phyloP scores from a whole-genome alignment of 2,113 vertebrate species.

The Oceanodroma tethys region DNA sequence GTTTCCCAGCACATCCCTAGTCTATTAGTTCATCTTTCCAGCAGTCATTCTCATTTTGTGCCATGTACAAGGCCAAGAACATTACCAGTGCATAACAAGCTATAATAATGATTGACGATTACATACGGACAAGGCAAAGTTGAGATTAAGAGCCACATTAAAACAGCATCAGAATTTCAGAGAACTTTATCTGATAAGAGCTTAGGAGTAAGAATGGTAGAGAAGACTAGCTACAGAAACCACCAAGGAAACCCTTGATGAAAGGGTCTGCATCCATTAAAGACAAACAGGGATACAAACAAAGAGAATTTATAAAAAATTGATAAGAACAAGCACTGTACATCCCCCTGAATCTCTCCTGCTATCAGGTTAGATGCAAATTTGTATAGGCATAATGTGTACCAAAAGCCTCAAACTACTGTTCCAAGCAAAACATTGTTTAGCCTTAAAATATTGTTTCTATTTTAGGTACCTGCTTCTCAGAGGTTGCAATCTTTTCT shows the following conservation, averaged over 20 bases:
- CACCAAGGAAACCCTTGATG: neutral
- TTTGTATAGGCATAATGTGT: neutral
- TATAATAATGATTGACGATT: constrained; percentile 36
- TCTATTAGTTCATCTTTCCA: constrained; percentile 23
- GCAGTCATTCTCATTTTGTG: constrained; percentile 17
- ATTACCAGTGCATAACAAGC: constrained; percentile 17
- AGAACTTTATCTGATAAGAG: neutral
- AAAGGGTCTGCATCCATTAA: neutral
- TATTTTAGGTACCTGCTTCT: neutral
- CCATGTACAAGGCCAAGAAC: constrained; percentile 22
- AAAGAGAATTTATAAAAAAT: neutral
- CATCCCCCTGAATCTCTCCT: neutral
- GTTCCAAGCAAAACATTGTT: neutral
- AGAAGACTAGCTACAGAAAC: neutral
- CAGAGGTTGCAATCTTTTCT: neutral
- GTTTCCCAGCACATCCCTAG: neutral
- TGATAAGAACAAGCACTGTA: neutral
- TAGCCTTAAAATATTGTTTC: neutral
- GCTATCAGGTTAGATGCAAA: neutral
- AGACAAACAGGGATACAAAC: neutral
- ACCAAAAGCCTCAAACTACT: neutral
- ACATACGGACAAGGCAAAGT: constrained; percentile 8
- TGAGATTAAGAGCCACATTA: constrained; percentile 44
- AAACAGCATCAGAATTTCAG: constrained; percentile 19
- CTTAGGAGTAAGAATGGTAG: neutral